Percentiles rank a stretch among this genome's conserved stretches.
Conservation (phyloP, 2,797 vertebrate genomes). For the Notolepis coatsorum region DNA sequence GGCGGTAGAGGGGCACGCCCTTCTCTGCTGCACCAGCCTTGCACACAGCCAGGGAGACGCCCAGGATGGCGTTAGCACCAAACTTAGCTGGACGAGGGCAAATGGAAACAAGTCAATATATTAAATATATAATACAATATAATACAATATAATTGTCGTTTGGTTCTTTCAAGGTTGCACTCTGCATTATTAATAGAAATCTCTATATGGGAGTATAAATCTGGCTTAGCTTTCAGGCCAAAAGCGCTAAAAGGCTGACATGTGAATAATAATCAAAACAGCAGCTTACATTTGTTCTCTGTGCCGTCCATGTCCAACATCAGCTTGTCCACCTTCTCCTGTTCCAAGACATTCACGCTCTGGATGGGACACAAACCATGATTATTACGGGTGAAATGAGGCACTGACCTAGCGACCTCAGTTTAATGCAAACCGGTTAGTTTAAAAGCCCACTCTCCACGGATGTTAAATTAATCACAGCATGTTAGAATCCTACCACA, state of each 20-base stretch:
- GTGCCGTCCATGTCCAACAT: slow-evolving; percentile 99
- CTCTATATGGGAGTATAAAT: background rate
- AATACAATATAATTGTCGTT: too few relatives aligned
- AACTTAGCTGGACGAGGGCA: slow-evolving; percentile 88
- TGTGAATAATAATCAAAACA: background rate
- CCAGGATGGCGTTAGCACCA: slow-evolving; percentile 97
- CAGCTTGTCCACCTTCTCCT: slow-evolving; percentile 95
- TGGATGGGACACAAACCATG: slow-evolving; percentile 53
- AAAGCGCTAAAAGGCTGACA: background rate
- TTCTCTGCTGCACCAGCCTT: slow-evolving; percentile 98
- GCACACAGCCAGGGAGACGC: slow-evolving; percentile 97
- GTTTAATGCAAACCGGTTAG: slow-evolving; percentile 28
- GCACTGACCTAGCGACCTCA: background rate
- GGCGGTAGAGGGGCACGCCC: slow-evolving; percentile 94
- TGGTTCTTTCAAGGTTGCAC: background rate
- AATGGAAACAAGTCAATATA: slow-evolving; percentile 12
- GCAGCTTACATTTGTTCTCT: slow-evolving; percentile 94
- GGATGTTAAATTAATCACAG: slow-evolving; percentile 29
- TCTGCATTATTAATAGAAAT: background rate
- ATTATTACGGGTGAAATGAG: background rate
- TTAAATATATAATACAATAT: background rate
- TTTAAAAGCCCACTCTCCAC: slow-evolving; percentile 29
- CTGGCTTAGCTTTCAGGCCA: background rate
- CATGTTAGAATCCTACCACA: slow-evolving; percentile 6
- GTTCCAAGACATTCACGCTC: slow-evolving; percentile 90